Conservation (phyloP, 2,888 invertebrate genomes). For the Erebia palarica region DNA sequence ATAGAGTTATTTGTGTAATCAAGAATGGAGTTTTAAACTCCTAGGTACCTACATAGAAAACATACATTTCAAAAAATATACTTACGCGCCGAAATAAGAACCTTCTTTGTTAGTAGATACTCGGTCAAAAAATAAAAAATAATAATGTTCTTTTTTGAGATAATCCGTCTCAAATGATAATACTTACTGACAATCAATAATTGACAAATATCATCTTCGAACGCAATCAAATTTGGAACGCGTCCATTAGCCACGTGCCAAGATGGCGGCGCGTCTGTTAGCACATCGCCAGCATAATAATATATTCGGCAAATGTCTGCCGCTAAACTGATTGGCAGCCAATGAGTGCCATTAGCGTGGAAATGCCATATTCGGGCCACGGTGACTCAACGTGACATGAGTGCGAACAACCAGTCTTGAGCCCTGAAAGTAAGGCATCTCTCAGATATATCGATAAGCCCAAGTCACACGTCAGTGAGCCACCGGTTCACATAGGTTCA, state of each 20-base stretch:
- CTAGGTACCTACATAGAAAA: too few relatives aligned
- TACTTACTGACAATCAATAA: too few relatives aligned
- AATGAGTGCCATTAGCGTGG: slow-evolving; percentile 71
- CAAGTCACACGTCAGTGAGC: too few relatives aligned
- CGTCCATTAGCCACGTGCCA: slow-evolving; percentile 59
- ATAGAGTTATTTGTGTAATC: too few relatives aligned
- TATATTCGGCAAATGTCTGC: slow-evolving; percentile 60
- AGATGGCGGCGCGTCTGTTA: slow-evolving; percentile 51
- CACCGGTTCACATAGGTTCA: too few relatives aligned
- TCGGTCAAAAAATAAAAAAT: too few relatives aligned
- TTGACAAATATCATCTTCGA: slow-evolving; percentile 22
- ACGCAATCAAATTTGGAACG: slow-evolving; percentile 54
- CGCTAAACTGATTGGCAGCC: slow-evolving; percentile 72
- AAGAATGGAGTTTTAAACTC: too few relatives aligned
- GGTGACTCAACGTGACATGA: slow-evolving; percentile 60
- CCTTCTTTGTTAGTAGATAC: too few relatives aligned
- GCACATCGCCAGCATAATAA: slow-evolving; percentile 50
- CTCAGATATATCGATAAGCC: not conserved
- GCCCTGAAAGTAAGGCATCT: slow-evolving; percentile 33
- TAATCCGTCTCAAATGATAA: too few relatives aligned
- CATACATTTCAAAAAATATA: too few relatives aligned
- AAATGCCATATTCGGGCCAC: slow-evolving; percentile 61
- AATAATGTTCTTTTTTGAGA: too few relatives aligned
- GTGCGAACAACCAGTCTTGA: slow-evolving; percentile 45
- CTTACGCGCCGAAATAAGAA: too few relatives aligned